Base-by-base conservation (phyloP, 2,113 vertebrate genomes). In the Orycteropus afer region DNA sequence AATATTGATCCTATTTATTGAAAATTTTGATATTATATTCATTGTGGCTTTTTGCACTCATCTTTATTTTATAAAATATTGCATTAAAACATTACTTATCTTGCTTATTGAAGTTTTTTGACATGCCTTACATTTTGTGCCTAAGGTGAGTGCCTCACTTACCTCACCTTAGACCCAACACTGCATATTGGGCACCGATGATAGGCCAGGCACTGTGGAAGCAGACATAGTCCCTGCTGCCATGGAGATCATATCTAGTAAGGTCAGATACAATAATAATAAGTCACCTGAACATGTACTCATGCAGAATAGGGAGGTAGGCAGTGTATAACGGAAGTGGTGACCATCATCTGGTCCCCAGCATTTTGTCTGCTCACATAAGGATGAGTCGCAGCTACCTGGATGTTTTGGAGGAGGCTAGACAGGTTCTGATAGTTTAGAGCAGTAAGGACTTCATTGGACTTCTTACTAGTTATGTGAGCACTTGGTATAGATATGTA, bases 401-500 rank as follows among this genome's bases (percentile, higher is more conserved):
- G 29, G 32, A 7, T 0, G 55, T 51, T 40, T 15, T 10, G 10
- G 5, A 51, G 74, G 45, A 51, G 59, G 11, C 55, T 63, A 27
- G 65, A 23, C 61, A 25, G 61, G 8, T 78, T 53, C 37, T 45
- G 77, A 67, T 49, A 47, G 71, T 10, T n/a, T 29, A 71, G n/a
- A 47, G 37, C 42, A n/a, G 7, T 4, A 63, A 80, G 25, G 37
- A 81, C 82, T 89, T 94, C 76, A 3, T 11, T 29, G 42, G 15
- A 55, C 77, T 22, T 45, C 59, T 96, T 15, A 49, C 55, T 61
- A 42, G 55, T 65, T 51, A n/a, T 34, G 11, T 93, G 92, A 97
- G 25, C 25, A 37, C 59, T 93, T 34, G 34, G 81, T 88, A 89
- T 88, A 40, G 88, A 92, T 95, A 95, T 93, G 91, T 32, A 40